Conservation (phyloP, 2,888 invertebrate species). For the Ceraclea dissimilis region DNA sequence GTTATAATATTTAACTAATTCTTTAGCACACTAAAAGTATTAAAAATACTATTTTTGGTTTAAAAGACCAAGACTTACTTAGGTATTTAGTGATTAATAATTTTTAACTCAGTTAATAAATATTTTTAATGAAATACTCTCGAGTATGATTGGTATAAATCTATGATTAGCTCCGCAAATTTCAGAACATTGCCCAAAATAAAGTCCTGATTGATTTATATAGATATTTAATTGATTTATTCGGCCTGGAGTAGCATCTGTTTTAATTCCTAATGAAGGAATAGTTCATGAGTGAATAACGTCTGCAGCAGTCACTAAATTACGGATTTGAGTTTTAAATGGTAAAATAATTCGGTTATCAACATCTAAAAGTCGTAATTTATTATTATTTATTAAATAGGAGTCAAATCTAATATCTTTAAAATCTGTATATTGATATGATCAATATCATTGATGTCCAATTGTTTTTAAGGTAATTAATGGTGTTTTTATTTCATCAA, state of each 20-base stretch:
- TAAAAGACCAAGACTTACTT: conserved; percentile 66
- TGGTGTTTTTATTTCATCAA: conserved; percentile 55
- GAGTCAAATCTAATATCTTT: conserved; percentile 53
- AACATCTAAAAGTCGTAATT: conserved; percentile 55
- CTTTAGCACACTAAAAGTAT: conserved; percentile 56
- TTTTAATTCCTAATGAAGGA: conserved; percentile 54
- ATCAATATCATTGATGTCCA: conserved; percentile 61
- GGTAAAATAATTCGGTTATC: conserved; percentile 56
- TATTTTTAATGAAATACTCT: conserved; percentile 5
- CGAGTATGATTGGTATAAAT: conserved; percentile 64
- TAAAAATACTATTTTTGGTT: conserved; percentile 58
- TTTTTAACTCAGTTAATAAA: conserved; percentile 54
- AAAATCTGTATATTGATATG: conserved; percentile 60
- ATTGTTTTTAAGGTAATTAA: conserved; percentile 53
- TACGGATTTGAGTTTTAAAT: conserved; percentile 54
- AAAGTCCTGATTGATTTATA: conserved; percentile 56
- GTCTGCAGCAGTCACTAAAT: conserved; percentile 54
- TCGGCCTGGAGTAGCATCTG: conserved; percentile 58
- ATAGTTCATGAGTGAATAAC: conserved; percentile 62
- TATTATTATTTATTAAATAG: conserved; percentile 44
- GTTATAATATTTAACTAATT: conserved; percentile 50
- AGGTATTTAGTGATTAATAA: conserved; percentile 53
- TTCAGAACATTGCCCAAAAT: conserved; percentile 73
- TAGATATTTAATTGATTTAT: conserved; percentile 57
- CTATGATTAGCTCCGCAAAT: conserved; percentile 75